Percentiles rank a stretch among this genome's conserved stretches.
These are phyloP conservation scores for Glyptemys insculpta DNA, from an alignment of 2,797 vertebrate species.

Conservation along the genomic window DNA sequence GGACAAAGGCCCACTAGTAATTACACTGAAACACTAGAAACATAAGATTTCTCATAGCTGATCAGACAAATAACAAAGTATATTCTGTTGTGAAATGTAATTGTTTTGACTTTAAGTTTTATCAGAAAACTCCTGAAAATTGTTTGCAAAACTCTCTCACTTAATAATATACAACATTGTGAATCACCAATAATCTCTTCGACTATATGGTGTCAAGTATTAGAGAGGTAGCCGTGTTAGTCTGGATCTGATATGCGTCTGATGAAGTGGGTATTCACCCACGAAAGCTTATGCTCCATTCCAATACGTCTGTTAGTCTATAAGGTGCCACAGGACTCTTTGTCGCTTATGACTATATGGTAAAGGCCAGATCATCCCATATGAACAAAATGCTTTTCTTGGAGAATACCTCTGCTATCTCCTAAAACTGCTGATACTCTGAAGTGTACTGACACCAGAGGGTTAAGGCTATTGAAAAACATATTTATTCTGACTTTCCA, in stretches of 20 bases:
- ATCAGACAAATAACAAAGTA: neutral
- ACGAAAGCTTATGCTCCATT: no score
- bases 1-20: neutral
- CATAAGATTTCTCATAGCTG: neutral
- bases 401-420: neutral
- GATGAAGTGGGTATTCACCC: no score
- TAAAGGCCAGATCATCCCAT: neutral
- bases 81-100: neutral
- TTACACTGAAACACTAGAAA: neutral
- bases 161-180: neutral
- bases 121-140: neutral
- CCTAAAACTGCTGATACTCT: neutral
- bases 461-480: neutral
- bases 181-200: neutral
- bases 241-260: no score
- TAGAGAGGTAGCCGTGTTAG: no score
- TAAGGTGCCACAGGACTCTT: no score
- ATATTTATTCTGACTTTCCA: neutral
- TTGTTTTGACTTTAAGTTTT: neutral
- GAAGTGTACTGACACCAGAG: neutral
- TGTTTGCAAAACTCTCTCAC: neutral
- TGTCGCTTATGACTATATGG: neutral
- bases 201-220: neutral
- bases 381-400: neutral
- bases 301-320: no score